Evolutionary conservation across 2,113 vertebrate genomes (phyloP).

Genomic region (Phyllostomus discolor): DNA sequence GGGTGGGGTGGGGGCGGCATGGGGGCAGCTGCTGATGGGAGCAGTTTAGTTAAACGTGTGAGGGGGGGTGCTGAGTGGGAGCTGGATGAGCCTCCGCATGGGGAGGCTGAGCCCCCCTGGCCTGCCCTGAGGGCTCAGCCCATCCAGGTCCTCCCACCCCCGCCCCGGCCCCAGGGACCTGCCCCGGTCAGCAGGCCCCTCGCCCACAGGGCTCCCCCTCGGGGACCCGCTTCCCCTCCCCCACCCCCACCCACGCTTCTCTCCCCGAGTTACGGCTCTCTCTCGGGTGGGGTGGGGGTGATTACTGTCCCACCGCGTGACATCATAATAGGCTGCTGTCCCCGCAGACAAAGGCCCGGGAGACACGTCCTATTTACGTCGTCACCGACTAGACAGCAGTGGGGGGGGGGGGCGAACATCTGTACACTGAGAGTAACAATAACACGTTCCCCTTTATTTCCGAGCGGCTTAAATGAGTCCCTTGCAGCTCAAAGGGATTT

Average conservation of each 20-base stretch:
- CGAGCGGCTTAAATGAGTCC: slow-evolving; percentile 70
- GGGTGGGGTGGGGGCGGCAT: no score
- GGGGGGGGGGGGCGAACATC: slow-evolving; percentile 75
- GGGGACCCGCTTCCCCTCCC: background rate
- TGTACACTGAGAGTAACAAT: slow-evolving; percentile 77
- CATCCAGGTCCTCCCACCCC: no score
- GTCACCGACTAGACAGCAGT: slow-evolving; percentile 78
- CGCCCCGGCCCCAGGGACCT: fast-evolving
- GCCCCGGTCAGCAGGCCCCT: background rate
- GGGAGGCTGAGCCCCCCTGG: no score
- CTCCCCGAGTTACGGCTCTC: slow-evolving; percentile 68
- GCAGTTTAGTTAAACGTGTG: no score
- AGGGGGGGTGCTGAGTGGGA: no score
- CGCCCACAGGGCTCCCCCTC: background rate
- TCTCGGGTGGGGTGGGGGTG: slow-evolving; percentile 52
- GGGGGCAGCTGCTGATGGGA: background rate
- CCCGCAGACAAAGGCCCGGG: slow-evolving; percentile 80
- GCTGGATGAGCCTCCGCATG: no score
- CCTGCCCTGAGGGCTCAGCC: background rate
- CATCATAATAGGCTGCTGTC: slow-evolving; percentile 86
- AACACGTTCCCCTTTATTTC: slow-evolving; percentile 67
- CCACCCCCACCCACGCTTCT: slow-evolving; percentile 59
- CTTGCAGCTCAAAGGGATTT: slow-evolving; percentile 56
- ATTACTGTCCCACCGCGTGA: slow-evolving; percentile 77
- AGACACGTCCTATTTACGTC: slow-evolving; percentile 84